Evolutionary conservation across 2,797 vertebrate genomes (phyloP).

Genomic region (Hoplostethus atlanticus): DNA sequence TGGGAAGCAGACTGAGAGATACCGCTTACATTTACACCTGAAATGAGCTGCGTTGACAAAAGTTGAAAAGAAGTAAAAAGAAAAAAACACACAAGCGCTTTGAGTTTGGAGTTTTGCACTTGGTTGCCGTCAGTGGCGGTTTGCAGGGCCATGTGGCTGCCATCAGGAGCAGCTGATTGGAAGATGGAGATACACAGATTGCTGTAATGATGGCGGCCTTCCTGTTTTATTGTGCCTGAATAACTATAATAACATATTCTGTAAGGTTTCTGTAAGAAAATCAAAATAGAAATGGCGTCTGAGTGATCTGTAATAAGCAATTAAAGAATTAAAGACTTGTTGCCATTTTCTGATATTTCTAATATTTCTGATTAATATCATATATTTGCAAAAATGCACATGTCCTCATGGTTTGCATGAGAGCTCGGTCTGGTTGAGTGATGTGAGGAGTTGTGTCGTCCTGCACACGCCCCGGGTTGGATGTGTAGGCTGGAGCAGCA

Average conservation of each 20-base stretch:
- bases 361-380: too few species aligned
- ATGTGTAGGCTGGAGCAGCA: conserved; percentile 53
- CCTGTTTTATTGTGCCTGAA: conserved; percentile 24
- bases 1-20: conserved; percentile 65
- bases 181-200: conserved; percentile 46
- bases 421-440: conserved; percentile 39
- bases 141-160: conserved; percentile 46
- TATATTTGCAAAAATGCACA: not conserved
- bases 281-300: too few species aligned
- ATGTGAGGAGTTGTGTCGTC: conserved; percentile 72
- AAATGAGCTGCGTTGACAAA: conserved; percentile 1
- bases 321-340: not conserved
- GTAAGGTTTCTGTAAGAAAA: too few species aligned
- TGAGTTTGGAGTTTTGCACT: not conserved
- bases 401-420: not conserved
- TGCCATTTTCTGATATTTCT: too few species aligned
- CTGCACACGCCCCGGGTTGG: conserved; percentile 70
- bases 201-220: conserved; percentile 34
- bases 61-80: conserved; percentile 58
- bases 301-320: too few species aligned
- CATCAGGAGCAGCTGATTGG: conserved; percentile 44
- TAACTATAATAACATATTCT: not conserved
- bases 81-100: conserved; percentile 28
- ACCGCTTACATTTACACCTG: conserved; percentile 4
- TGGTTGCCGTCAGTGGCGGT: conserved; percentile 12